These are phyloP conservation scores for Dendrolimus punctatus DNA, from an alignment of 1,140 invertebrate genomes.

Conservation along the genomic window DNA sequence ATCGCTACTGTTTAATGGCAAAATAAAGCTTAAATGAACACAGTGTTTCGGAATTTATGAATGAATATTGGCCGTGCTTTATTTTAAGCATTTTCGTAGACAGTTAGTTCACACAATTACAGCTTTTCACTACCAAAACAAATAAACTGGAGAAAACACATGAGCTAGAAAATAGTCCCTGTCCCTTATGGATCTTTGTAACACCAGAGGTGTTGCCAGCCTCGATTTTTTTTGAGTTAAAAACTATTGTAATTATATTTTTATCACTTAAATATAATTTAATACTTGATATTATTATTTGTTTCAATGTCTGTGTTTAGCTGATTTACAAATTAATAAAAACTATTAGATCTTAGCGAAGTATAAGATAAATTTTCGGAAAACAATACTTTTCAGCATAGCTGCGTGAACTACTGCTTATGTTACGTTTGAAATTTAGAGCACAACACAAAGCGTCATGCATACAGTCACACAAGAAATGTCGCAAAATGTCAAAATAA, in stretches of 20 bases:
- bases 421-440: slow-evolving; percentile 6
- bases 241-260: too few relatives aligned
- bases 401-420: not conserved
- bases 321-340: too few relatives aligned
- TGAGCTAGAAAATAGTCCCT: too few relatives aligned
- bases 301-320: too few relatives aligned
- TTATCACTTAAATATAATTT: too few relatives aligned
- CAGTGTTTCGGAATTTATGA: slow-evolving; percentile 22
- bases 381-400: not conserved
- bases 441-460: slow-evolving; percentile 42
- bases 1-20: too few relatives aligned
- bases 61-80: slow-evolving; percentile 43
- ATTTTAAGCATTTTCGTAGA: slow-evolving; percentile 16
- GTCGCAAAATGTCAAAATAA: slow-evolving; percentile 50
- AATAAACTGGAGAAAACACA: not conserved
- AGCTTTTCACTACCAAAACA: not conserved
- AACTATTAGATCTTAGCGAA: too few relatives aligned
- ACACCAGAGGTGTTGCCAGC: too few relatives aligned
- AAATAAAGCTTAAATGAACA: not conserved
- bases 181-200: too few relatives aligned
- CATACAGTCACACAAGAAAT: slow-evolving; percentile 52
- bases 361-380: too few relatives aligned
- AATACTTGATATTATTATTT: too few relatives aligned
- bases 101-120: not conserved
- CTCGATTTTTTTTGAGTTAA: too few relatives aligned